phyloP scores from a whole-genome alignment of 1,140 invertebrate genomes.

The Bactericera cockerelli region DNA sequence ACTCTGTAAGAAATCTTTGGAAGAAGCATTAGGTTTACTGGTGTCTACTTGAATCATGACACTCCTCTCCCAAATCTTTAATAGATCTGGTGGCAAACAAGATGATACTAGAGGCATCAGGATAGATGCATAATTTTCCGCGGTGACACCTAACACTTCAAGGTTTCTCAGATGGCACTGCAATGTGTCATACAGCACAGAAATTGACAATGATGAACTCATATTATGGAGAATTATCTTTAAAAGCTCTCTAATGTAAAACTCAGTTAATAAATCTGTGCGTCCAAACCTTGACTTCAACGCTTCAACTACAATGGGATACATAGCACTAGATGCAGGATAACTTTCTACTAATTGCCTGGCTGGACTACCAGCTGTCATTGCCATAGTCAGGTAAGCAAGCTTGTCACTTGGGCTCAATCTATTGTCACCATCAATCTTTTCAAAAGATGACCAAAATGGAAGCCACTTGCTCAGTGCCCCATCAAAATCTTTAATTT shows the following conservation, averaged over 20 bases:
- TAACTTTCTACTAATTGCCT: not conserved
- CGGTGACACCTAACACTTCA: not conserved
- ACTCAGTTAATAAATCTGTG: not conserved
- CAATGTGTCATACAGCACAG: not conserved
- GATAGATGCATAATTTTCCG: not conserved
- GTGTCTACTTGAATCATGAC: too few relatives aligned
- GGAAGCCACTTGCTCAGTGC: not conserved
- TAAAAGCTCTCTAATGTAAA: not conserved
- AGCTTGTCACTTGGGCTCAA: not conserved
- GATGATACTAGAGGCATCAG: not conserved
- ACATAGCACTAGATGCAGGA: not conserved
- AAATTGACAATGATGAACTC: not conserved
- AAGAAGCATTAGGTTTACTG: not conserved
- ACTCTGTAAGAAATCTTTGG: not conserved
- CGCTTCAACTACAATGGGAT: not conserved
- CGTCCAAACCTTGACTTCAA: not conserved
- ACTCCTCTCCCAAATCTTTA: not conserved
- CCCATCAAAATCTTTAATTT: not conserved
- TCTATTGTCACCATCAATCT: not conserved
- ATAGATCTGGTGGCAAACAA: not conserved
- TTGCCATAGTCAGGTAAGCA: not conserved
- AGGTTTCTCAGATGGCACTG: not conserved
- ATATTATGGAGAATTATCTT: not conserved
- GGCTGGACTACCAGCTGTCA: not conserved
- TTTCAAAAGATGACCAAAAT: not conserved